Conservation (phyloP, 2,888 invertebrate species). For the Calameuta filiformis region DNA sequence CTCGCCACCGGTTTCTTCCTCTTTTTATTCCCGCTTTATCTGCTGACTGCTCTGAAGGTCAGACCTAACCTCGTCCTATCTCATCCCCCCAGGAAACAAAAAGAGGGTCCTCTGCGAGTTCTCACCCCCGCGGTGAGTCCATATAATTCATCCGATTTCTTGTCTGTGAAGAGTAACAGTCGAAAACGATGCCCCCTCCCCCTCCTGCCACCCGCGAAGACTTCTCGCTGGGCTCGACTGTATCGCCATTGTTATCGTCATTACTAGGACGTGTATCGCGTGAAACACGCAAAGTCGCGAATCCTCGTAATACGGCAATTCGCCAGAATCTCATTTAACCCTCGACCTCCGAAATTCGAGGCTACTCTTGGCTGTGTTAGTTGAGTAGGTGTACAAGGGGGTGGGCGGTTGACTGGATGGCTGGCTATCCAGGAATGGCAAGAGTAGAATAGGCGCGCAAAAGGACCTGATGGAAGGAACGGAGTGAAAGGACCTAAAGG, state of each 20-base stretch:
- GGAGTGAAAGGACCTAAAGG: not conserved
- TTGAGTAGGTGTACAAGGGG: not conserved
- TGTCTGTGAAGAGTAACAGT: not conserved
- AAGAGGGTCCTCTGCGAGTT: not conserved
- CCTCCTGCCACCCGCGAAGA: not conserved
- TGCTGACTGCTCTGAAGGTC: not conserved
- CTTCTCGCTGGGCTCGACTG: not conserved
- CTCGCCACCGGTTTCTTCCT: not conserved
- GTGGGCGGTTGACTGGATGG: not conserved
- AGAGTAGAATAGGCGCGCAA: not conserved
- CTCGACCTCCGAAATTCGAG: not conserved
- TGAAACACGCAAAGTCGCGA: not conserved
- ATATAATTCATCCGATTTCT: not conserved
- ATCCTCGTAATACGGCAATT: not conserved
- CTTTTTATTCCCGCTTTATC: not conserved
- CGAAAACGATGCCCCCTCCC: not conserved
- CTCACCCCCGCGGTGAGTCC: not conserved
- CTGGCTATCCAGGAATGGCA: not conserved
- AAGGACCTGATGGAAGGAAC: not conserved
- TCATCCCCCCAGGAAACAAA: not conserved
- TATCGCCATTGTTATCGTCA: not conserved
- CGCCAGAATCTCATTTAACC: not conserved
- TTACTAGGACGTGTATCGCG: not conserved
- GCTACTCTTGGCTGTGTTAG: not conserved
- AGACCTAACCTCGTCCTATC: not conserved